Evolutionary conservation across 2,888 invertebrate genomes (phyloP), one percentile per base, ranked within the genome.

Genomic region (Automeris io): DNA sequence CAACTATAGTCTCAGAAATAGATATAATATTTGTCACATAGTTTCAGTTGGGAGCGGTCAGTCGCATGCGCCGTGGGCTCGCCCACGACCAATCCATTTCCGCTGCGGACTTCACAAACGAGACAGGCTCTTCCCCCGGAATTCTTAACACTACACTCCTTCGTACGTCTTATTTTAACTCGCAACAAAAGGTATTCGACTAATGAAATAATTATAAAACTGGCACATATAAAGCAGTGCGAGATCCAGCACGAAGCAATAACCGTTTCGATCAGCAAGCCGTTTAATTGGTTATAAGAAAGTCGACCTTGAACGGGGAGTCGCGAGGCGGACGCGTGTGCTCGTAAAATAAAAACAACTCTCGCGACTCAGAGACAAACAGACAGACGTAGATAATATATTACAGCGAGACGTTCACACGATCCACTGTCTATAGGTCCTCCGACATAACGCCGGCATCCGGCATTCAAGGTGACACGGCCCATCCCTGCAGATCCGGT

Each of bases 381-480:
- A 71, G 68, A 72, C 67, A 70, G 64, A 70, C 70, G 61, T 54
- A 57, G 68, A 66, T 77, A 78, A 75, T 74, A 78, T 74, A 77
- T 71, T n/a, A n/a, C n/a, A 69, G 68, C 74, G 63, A 74, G 77
- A 71, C 72, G 70, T 69, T 75, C 67, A 68, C 65, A 71, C 81
- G 83, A 86, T 83, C 74, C 83, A 78, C 81, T 79, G 72, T 61
- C 81, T 81, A 83, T 83, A 83, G 73, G 69, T 80, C 61, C 74
- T 72, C 63, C 58, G 66, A 58, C 78, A 73, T 77, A 72, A 68
- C 50, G 65, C 54, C 72, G 76, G 73, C 78, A 80, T 85, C 85
- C 83, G 83, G 81, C 76, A 75, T 68, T 75, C 83, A 83, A 85
- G 83, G 85, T 85, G 83, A 85, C 79, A 75, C 74, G 51, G 54